A percentile compares a stretch with the other conserved stretches of the same genome.
Conservation (phyloP, 2,888 invertebrate species). For the Priocnemis perturbator region DNA sequence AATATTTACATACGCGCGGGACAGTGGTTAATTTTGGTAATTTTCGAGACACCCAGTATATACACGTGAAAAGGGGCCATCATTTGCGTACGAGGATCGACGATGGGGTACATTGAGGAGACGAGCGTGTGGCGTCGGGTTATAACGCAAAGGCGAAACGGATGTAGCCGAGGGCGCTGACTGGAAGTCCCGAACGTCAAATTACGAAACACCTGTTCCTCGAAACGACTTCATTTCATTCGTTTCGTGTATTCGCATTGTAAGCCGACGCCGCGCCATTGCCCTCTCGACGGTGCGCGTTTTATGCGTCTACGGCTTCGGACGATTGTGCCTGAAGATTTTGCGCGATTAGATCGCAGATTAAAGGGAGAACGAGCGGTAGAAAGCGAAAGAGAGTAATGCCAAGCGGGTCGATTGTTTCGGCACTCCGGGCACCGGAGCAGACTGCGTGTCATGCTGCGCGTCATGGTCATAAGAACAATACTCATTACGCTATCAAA, state of each 20-base stretch:
- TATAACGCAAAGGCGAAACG: slow-evolving; percentile 37
- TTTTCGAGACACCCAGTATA: slow-evolving; percentile 19
- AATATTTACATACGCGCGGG: slow-evolving; percentile 4
- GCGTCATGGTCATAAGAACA: slow-evolving; percentile 24
- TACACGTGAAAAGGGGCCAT: slow-evolving; percentile 34
- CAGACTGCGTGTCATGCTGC: slow-evolving; percentile 6
- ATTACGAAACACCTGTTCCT: slow-evolving; percentile 71
- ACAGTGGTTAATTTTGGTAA: slow-evolving; percentile 23
- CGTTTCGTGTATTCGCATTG: slow-evolving; percentile 31
- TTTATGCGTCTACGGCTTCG: background rate
- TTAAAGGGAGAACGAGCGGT: slow-evolving; percentile 33
- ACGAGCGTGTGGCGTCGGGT: slow-evolving; percentile 4
- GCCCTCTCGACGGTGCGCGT: slow-evolving; percentile 20
- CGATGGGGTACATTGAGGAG: slow-evolving; percentile 5
- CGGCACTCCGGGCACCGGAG: slow-evolving; percentile 9
- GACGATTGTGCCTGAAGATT: slow-evolving; percentile 34
- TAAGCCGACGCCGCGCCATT: slow-evolving; percentile 12
- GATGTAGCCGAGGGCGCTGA: slow-evolving; percentile 53
- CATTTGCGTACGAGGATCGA: slow-evolving; percentile 29
- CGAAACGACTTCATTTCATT: slow-evolving; percentile 63
- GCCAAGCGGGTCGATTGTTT: slow-evolving; percentile 39
- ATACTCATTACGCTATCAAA: slow-evolving; percentile 27
- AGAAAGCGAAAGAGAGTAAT: slow-evolving; percentile 6
- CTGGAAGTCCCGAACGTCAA: slow-evolving; percentile 53
- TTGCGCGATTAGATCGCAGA: slow-evolving; percentile 57